These are phyloP conservation scores for Microcebus tavaratra DNA, from an alignment of 2,113 vertebrate species.

Conservation along the genomic window DNA sequence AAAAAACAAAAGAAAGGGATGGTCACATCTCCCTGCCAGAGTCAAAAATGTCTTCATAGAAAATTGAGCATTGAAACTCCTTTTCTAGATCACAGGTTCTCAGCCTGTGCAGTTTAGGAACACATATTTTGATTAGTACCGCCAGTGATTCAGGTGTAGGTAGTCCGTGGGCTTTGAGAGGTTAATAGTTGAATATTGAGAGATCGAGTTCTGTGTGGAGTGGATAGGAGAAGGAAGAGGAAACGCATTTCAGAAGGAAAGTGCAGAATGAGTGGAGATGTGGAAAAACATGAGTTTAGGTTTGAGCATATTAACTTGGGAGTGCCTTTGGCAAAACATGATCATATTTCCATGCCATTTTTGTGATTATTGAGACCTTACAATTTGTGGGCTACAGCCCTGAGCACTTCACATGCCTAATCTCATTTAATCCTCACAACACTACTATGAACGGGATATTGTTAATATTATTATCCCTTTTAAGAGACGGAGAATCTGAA, in stretches of 20 bases:
- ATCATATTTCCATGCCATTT: not conserved
- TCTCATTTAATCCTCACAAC: not conserved
- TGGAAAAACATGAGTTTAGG: not conserved
- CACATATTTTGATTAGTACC: not conserved
- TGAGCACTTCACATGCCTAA: not conserved
- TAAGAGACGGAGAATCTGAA: not conserved
- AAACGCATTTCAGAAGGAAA: not conserved
- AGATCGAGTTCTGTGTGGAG: not conserved
- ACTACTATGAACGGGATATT: not conserved
- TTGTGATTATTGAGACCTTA: not conserved
- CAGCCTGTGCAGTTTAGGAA: not conserved
- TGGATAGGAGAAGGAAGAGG: not conserved
- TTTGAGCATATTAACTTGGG: not conserved
- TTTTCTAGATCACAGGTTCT: not conserved
- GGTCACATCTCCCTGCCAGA: not conserved
- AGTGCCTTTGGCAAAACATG: not conserved
- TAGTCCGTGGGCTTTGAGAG: not conserved
- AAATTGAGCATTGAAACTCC: not conserved
- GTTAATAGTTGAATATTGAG: not conserved
- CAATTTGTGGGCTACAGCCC: not conserved
- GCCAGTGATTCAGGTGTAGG: not conserved
- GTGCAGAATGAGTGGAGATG: not conserved
- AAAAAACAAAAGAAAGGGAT: not conserved
- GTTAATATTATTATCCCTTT: not conserved
- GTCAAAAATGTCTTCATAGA: not conserved